Conservation (phyloP, 2,888 invertebrate species). For the Craniophora ligustri region DNA sequence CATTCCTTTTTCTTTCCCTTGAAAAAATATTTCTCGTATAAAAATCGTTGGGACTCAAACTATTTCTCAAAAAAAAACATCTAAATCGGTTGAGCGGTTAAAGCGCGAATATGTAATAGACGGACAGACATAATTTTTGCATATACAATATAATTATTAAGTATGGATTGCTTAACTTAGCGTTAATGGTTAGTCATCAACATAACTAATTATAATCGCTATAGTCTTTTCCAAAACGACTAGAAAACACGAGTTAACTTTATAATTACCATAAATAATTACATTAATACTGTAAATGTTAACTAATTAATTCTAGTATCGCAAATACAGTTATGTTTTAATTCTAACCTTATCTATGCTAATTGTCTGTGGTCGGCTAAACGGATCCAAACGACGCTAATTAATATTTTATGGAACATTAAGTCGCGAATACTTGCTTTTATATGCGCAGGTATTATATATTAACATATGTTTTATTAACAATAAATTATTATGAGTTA, state of each 20-base stretch:
- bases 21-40: too few relatives aligned
- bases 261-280: constrained; percentile 9
- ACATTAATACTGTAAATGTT: constrained; percentile 19
- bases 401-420: constrained; percentile 49
- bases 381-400: constrained; percentile 37
- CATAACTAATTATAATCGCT: too few relatives aligned
- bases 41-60: too few relatives aligned
- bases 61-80: too few relatives aligned
- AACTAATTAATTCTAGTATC: constrained; percentile 9
- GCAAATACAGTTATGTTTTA: constrained; percentile 16
- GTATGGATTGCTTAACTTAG: too few relatives aligned
- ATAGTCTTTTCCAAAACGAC: too few relatives aligned
- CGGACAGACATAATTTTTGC: too few relatives aligned
- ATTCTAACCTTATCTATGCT: constrained; percentile 39
- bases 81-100: too few relatives aligned
- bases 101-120: too few relatives aligned
- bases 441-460: constrained; percentile 38
- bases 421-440: constrained; percentile 22
- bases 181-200: too few relatives aligned
- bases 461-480: constrained; percentile 23
- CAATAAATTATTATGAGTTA: constrained; percentile 1
- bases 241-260: constrained; percentile 23
- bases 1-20: too few relatives aligned
- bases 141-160: too few relatives aligned
- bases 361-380: constrained; percentile 14